phyloP scores from a whole-genome alignment of 1,140 invertebrate genomes.

The Panonychus citri region DNA sequence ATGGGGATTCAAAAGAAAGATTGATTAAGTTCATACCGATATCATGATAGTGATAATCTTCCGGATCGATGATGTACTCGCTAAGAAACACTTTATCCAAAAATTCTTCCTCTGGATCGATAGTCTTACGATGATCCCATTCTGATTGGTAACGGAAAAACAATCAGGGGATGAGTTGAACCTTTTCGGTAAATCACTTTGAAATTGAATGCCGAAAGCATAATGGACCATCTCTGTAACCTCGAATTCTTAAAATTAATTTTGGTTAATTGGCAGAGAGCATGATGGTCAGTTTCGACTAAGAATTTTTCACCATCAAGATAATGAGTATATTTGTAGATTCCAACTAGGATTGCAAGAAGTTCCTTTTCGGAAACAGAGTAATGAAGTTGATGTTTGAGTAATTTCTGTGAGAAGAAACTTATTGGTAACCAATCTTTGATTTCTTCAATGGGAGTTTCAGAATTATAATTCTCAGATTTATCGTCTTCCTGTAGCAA shows the following conservation, averaged over 20 bases:
- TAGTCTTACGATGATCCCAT: neutral
- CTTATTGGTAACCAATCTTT: neutral
- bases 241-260: neutral
- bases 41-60: neutral
- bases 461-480: too few species aligned
- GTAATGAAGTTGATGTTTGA: slow-evolving; percentile 11
- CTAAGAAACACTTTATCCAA: neutral
- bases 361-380: slow-evolving; percentile 11
- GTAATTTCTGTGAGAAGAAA: neutral
- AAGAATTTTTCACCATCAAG: slow-evolving; percentile 14
- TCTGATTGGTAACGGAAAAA: neutral
- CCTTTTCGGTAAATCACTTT: neutral
- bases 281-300: slow-evolving; percentile 15
- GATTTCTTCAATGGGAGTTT: too few species aligned
- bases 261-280: slow-evolving; percentile 6
- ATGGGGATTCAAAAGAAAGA: too few species aligned
- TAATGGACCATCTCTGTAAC: neutral
- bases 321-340: slow-evolving; percentile 15
- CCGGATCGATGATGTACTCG: neutral
- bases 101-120: neutral
- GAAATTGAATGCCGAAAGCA: neutral
- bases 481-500: slow-evolving; percentile 3
- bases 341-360: slow-evolving; percentile 15
- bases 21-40: neutral
- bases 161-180: neutral